Percentiles rank a stretch among this genome's conserved stretches.
Evolutionary conservation across 2,797 vertebrate genomes (phyloP).

Genomic region (Spinus olivaceus): DNA sequence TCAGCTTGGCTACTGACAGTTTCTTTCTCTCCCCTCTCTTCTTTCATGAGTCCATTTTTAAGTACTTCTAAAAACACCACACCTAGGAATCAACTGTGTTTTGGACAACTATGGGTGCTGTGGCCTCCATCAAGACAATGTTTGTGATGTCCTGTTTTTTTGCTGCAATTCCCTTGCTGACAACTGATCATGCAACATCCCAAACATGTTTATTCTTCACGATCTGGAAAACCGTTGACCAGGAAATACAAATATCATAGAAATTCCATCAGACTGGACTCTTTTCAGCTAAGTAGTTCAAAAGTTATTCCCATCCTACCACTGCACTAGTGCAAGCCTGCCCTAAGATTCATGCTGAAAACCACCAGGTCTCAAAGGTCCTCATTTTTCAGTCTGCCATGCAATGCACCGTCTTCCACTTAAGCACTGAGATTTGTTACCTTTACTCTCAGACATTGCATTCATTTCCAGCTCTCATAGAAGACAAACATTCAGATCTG

Average conservation of each 20-base stretch:
- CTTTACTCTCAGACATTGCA: background rate
- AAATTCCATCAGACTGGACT: background rate
- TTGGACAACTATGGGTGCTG: background rate
- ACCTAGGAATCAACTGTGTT: background rate
- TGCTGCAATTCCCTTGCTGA: background rate
- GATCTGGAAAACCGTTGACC: background rate
- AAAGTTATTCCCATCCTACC: background rate
- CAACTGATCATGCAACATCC: background rate
- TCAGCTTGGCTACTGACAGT: background rate
- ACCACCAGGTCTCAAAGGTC: background rate
- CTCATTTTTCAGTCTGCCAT: background rate
- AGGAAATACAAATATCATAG: background rate
- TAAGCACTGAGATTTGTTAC: background rate
- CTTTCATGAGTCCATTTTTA: background rate
- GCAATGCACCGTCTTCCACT: background rate
- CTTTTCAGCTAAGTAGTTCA: background rate
- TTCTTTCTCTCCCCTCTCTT: background rate
- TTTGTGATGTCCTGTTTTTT: background rate
- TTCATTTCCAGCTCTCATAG: background rate
- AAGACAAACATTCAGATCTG: background rate
- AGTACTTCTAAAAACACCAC: background rate
- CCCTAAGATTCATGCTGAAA: background rate
- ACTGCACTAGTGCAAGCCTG: background rate
- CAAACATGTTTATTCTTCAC: background rate
- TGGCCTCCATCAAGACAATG: background rate